These are phyloP conservation scores for Notocelia uddmanniana DNA, from an alignment of 2,888 invertebrate genomes.

Conservation along the genomic window DNA sequence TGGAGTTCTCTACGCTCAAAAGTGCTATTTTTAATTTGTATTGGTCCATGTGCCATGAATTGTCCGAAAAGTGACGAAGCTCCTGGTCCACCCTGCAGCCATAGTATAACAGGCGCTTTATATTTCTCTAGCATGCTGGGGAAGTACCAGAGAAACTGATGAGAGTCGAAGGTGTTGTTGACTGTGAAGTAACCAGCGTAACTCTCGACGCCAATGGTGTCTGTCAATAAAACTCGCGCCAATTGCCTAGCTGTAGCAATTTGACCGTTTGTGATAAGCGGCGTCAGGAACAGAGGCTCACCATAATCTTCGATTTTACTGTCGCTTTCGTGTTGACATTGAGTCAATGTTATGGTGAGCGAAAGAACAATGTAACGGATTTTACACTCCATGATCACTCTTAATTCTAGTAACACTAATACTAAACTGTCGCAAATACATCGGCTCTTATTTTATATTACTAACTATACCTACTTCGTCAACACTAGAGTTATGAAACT, in stretches of 20 bases:
- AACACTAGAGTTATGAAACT: too few species aligned
- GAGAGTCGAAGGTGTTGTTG: constrained; percentile 90
- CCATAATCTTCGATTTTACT: constrained; percentile 68
- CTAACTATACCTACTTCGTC: too few species aligned
- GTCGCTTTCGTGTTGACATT: not conserved
- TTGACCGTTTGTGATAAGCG: constrained; percentile 89
- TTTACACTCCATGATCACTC: too few species aligned
- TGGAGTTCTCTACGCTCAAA: constrained; percentile 89
- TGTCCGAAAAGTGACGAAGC: constrained; percentile 92
- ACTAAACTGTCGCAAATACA: too few species aligned
- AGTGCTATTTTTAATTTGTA: constrained; percentile 65
- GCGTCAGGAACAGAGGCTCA: constrained; percentile 91
- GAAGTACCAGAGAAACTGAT: constrained; percentile 97
- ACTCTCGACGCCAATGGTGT: constrained; percentile 87
- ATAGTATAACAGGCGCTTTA: constrained; percentile 90
- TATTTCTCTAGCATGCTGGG: constrained; percentile 87
- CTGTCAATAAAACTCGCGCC: constrained; percentile 86
- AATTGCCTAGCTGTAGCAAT: constrained; percentile 87
- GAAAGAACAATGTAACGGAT: not conserved
- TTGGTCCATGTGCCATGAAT: constrained; percentile 94
- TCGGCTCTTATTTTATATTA: too few species aligned
- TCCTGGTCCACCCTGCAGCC: constrained; percentile 95
- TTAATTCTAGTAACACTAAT: too few species aligned
- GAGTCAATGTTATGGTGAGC: not conserved
- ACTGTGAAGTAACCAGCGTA: constrained; percentile 94